Base-by-base conservation (phyloP, 1,140 invertebrate species). In the Aleiodes sp. region DNA sequence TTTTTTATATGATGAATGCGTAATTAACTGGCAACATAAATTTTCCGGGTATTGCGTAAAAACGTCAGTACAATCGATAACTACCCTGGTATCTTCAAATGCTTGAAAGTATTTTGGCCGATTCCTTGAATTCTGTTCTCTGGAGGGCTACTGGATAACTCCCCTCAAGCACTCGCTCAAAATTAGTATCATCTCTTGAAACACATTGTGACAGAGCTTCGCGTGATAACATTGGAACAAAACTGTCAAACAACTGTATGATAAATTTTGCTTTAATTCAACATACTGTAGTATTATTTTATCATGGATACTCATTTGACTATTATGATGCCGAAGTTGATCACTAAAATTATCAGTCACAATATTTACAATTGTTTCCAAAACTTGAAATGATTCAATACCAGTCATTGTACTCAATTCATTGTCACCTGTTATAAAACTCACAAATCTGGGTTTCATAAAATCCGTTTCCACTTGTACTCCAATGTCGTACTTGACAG, bases 1-100 rank as follows among this genome's bases (percentile, higher is more conserved):
- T 29, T 72, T 46, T 70, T 80, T 80, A 56, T 78, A 80, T 9
- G 70, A 61, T 4, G 76, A 79, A 43, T 70, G 76, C 3, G 72
- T 73, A 37, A 57, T 21, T 31, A 73, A 65, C 35, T 67, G 57
- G 16, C 72, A 71, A 10, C 65, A 24, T 14, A 66, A 35, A 21
- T 68, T 71, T 21, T 67, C 39, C 1, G 67, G 64, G 31, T 43
- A 21, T 19, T 73, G 37, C 1, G 73, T 56, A 29, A 28, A 52
- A 57, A 75, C 21, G 52, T 76, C 74, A 3, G 73, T 70, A 33
- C 75, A 75, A 59, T 76, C 75, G 8, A 76, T 19, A 16, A 74
- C 70, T 46, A 70, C 52, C 9, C 71, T n/a, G 10, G 46, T 63
- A 26, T 71, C 35, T 43, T 59, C 19, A 60, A 46, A 71, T 9